Base-by-base conservation (phyloP, 1,140 invertebrate genomes). In the Helicoverpa armigera region DNA sequence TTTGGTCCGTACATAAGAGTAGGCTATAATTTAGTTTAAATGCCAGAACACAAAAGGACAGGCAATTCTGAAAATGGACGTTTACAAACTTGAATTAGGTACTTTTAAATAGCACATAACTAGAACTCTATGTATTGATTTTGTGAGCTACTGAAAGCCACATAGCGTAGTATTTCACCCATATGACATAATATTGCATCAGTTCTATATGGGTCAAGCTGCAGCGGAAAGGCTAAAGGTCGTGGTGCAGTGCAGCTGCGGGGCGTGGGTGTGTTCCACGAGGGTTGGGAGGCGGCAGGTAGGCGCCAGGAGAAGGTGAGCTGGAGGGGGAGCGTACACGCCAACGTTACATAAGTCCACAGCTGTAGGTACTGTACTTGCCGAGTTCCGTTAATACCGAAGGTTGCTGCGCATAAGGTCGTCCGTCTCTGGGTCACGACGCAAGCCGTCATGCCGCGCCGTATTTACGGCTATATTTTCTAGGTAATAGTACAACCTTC, bases 371-470 rank as follows among this genome's bases (percentile, higher is more conserved):
- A 60, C 23, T 81, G 82, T 83, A 85, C 82, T 84, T 87, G 80
- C 80, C 77, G 70, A 88, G 86, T 90, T 91, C 89, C 87, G 88
- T 87, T 88, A 89, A 88, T 86, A 82, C 85, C 86, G 90, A 93
- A 93, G 90, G 90, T 90, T 91, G 89, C 87, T 88, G 83, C 85
- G 86, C 85, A 91, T 90, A 90, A 93, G 89, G 87, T 89, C 88
- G 86, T 79, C 83, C 60, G 87, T 91, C 88, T 91, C 88, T 89
- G 88, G 89, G 90, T 90, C 90, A 86, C 81, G 80, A 80, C 72
- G 60, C 74, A 51, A 60, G 48, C 50, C 69, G 23, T 43, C 35
- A 43, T 54, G 23, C n/a, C 63, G 60, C 76, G 65, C 65, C 35
- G 75, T 63, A 51, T 65, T 54, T 67, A 67, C 14, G 48, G 50